Conservation (phyloP, 2,113 vertebrate genomes). For the Butorides virescens region DNA sequence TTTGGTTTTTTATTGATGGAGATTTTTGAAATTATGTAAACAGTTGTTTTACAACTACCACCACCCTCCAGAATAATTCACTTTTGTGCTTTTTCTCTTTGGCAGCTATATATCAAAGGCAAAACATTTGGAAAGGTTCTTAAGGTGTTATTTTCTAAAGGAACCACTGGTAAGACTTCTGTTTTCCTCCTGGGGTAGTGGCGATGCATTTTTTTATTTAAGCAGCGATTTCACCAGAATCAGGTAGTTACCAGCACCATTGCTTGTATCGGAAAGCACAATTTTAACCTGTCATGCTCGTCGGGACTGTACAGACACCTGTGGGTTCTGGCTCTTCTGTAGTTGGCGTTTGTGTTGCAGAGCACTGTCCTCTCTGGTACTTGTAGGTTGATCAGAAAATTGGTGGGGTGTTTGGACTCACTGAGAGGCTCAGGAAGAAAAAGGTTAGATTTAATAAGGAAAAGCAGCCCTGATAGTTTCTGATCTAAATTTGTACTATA, state of each 20-base stretch:
- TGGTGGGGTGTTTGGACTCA: conserved; percentile 39
- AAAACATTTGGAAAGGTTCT: conserved; percentile 64
- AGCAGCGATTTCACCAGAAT: conserved; percentile 53
- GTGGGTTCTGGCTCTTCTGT: neutral
- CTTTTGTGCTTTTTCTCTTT: conserved; percentile 72
- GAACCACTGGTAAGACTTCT: conserved; percentile 50
- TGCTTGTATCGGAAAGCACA: conserved; percentile 65
- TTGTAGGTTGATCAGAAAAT: conserved; percentile 30
- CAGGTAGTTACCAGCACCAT: conserved; percentile 21
- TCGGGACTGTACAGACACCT: conserved; percentile 21
- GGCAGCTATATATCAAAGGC: conserved; percentile 78
- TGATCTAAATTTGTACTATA: conserved; percentile 48
- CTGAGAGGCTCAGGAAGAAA: conserved; percentile 69
- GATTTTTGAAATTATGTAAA: conserved; percentile 49
- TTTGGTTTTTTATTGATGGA: conserved; percentile 52
- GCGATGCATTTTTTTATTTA: conserved; percentile 23
- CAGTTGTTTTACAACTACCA: conserved; percentile 44
- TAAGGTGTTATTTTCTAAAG: conserved; percentile 42
- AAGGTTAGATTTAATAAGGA: conserved; percentile 34
- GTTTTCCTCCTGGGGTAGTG: conserved; percentile 31
- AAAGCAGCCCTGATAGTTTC: conserved; percentile 59
- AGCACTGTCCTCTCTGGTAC: conserved; percentile 18
- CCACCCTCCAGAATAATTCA: conserved; percentile 13
- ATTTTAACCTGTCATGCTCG: neutral
- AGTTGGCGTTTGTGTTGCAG: conserved; percentile 16